Base-by-base conservation (phyloP, 2,797 vertebrate species). In the Notolabrus celidotus region DNA sequence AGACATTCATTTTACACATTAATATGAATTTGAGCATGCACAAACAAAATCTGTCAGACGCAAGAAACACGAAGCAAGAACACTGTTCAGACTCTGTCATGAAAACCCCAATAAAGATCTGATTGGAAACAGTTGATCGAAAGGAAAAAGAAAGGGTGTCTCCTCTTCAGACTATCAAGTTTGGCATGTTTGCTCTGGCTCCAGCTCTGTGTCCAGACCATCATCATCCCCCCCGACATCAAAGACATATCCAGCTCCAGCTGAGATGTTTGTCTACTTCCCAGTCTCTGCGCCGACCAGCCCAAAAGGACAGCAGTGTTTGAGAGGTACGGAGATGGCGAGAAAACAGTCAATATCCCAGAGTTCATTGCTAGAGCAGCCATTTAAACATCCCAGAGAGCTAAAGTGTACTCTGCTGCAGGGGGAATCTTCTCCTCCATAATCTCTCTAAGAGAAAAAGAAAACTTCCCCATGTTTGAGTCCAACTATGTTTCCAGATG, bases 401-500 rank as follows among this genome's bases (percentile, higher is more conserved):
- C 85, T 23, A 36, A 43, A 25, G 80, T 79, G 80, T 56, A 80
- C 82, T 74, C 57, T 56, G 66, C 92, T 82, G 65, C 57, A 67
- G 52, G 69, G n/a, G 61, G 86, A 92, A 67, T 87, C 81, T 88
- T 87, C 86, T 90, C 68, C 60, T 86, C 82, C 80, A 88, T 89
- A 89, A 94, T 91, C 93, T 93, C 92, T 88, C 31, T 8, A 61
- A 90, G 94, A 93, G 83, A 93, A 96, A n/a, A 96, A 94, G 94
- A 95, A 96, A 96, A 97, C 94, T 95, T 98, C 94, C 94, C 94
- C 90, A 73, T 94, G 89, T 94, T 95, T 90, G 91, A 92, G 92
- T 94, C 90, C 94, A 95, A 95, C 93, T 94, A 94, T 74, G 91
- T 97, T 99, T 97, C 97, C 97, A 99, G 96, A 99, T 99, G 97